Conservation (phyloP, 2,797 vertebrate species). For the Botia kubotai region DNA sequence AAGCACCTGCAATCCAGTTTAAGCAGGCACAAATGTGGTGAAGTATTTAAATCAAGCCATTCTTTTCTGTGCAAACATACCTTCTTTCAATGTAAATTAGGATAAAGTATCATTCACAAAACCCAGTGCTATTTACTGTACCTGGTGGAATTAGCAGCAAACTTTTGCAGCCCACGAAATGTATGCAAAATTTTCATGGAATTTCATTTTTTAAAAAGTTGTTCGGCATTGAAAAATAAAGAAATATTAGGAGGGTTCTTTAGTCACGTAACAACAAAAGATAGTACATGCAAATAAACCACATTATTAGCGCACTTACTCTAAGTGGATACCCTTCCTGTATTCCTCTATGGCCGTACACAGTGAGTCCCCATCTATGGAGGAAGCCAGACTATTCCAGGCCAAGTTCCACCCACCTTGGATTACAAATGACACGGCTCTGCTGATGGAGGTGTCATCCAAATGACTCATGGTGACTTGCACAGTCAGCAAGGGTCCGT, state of each 20-base stretch:
- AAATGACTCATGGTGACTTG: conserved; percentile 56
- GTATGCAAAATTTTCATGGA: too few species aligned
- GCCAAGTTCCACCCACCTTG: conserved; percentile 44
- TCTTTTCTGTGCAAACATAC: too few species aligned
- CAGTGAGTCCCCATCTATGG: conserved; percentile 48
- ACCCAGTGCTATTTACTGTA: too few species aligned
- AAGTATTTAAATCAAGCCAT: background rate
- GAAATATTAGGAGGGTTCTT: too few species aligned
- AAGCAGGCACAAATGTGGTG: background rate
- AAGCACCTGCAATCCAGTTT: background rate
- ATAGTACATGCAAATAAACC: background rate
- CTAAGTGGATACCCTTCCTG: background rate
- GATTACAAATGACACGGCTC: conserved; percentile 28
- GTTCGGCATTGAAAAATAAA: too few species aligned
- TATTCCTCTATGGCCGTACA: conserved; percentile 44
- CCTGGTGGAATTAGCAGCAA: too few species aligned
- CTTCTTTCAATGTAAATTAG: too few species aligned
- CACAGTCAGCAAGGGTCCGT: conserved; percentile 44
- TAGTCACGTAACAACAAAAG: background rate
- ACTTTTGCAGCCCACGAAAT: too few species aligned
- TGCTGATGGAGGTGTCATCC: conserved; percentile 40
- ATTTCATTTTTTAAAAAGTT: too few species aligned
- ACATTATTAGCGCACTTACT: background rate
- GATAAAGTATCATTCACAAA: too few species aligned
- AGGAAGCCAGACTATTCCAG: background rate